Conservation (phyloP, 2,888 invertebrate species). For the Caenorhabditis sulstoni region DNA sequence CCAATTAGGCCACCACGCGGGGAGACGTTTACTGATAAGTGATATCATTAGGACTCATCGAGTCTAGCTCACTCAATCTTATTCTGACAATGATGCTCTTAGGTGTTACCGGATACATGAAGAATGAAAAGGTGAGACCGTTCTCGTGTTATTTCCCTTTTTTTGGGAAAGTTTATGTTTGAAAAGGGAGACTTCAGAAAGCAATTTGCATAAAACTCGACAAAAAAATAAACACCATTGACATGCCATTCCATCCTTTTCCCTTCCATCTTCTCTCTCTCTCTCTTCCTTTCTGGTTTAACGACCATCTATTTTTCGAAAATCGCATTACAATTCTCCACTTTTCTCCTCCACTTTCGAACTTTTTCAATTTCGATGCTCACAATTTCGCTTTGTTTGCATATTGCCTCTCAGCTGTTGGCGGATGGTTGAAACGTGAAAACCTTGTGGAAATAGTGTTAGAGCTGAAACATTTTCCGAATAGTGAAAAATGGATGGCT, state of each 20-base stretch:
- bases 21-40: too few species aligned
- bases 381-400: too few species aligned
- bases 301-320: constrained; percentile 53
- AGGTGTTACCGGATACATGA: too few species aligned
- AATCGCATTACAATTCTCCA: constrained; percentile 31
- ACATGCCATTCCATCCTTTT: too few species aligned
- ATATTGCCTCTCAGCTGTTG: too few species aligned
- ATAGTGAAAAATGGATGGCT: not conserved
- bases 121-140: constrained; percentile 15
- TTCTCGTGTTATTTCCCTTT: constrained; percentile 8
- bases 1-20: too few species aligned
- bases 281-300: constrained; percentile 34
- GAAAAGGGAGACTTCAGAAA: not conserved
- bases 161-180: not conserved
- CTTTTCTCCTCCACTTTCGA: constrained; percentile 22
- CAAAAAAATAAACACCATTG: constrained; percentile 39
- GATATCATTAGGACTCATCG: too few species aligned
- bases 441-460: not conserved
- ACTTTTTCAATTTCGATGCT: too few species aligned
- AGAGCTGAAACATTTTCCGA: not conserved
- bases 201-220: constrained; percentile 38
- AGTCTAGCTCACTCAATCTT: too few species aligned
- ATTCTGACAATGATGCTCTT: too few species aligned
- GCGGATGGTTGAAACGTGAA: too few species aligned
- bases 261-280: too few species aligned